These are phyloP conservation scores for Gastracanthus pulcherrimus DNA, from an alignment of 2,888 invertebrate species.

Conservation along the genomic window DNA sequence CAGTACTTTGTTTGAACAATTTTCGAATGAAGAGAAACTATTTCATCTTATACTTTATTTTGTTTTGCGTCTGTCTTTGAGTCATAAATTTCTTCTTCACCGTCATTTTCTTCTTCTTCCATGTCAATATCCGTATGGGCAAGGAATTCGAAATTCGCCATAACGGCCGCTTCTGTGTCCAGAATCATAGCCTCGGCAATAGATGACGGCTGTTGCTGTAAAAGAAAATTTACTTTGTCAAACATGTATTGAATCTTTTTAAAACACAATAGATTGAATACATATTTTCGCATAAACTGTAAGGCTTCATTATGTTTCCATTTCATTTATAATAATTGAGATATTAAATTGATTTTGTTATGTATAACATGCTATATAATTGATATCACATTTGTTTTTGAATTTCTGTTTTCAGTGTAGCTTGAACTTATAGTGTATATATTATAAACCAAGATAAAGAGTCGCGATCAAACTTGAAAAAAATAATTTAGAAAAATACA, in stretches of 20 bases:
- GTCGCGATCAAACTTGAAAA: neutral
- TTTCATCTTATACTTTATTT: constrained; percentile 69
- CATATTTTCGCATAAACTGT: too few relatives aligned
- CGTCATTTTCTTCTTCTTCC: constrained; percentile 91
- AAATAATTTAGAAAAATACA: too few relatives aligned
- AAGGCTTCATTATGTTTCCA: too few relatives aligned
- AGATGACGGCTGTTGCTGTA: constrained; percentile 80
- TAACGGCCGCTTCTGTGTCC: constrained; percentile 93
- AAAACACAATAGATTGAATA: neutral
- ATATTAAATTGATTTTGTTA: too few relatives aligned
- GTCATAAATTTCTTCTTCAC: constrained; percentile 84
- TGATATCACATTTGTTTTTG: too few relatives aligned
- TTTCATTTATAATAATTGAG: too few relatives aligned
- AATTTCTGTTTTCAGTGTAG: too few relatives aligned
- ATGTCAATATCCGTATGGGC: constrained; percentile 87
- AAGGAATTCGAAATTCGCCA: constrained; percentile 97
- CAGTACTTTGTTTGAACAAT: neutral
- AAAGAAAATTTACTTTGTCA: constrained; percentile 11
- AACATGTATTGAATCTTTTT: neutral
- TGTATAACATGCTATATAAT: too few relatives aligned
- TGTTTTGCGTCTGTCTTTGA: constrained; percentile 72
- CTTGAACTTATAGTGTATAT: neutral
- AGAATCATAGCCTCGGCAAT: constrained; percentile 88
- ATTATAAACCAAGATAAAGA: neutral
- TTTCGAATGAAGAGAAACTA: neutral